Evolutionary conservation across 1,140 invertebrate species (phyloP).

Genomic region (Ooceraea biroi): DNA sequence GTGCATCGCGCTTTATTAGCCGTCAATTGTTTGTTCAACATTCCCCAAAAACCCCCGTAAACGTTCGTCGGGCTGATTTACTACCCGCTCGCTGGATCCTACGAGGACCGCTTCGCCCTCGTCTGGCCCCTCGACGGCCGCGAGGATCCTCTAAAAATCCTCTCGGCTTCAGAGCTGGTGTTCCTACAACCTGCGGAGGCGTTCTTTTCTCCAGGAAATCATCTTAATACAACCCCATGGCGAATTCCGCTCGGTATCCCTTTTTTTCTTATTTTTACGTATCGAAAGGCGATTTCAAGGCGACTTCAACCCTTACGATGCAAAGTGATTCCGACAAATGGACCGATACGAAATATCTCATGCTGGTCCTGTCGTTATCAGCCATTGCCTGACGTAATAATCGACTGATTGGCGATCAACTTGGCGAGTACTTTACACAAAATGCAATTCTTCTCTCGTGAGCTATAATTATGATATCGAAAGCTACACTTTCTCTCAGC

Average conservation of each 20-base stretch:
- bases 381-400: no score
- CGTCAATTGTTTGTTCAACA: constrained; percentile 87
- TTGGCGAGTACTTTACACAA: background rate
- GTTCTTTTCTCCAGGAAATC: constrained; percentile 72
- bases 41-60: constrained; percentile 86
- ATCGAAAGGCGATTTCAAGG: background rate
- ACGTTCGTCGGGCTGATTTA: constrained; percentile 84
- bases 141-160: constrained; percentile 69
- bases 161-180: constrained; percentile 51
- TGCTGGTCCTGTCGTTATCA: no score
- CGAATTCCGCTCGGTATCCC: constrained; percentile 56
- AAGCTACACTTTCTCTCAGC: background rate
- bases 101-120: constrained; percentile 79
- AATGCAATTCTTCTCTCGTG: constrained; percentile 4
- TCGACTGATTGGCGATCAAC: no score
- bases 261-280: constrained; percentile 1
- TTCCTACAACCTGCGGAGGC: constrained; percentile 67
- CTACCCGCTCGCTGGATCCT: constrained; percentile 75
- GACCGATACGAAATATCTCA: no score
- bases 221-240: constrained; percentile 47
- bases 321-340: constrained; percentile 26
- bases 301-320: constrained; percentile 6
- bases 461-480: background rate
- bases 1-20: constrained; percentile 85
- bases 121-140: constrained; percentile 60